These are phyloP conservation scores for Caenorhabditis elegans DNA, from an alignment of 1,140 invertebrate species.

Conservation along the genomic window DNA sequence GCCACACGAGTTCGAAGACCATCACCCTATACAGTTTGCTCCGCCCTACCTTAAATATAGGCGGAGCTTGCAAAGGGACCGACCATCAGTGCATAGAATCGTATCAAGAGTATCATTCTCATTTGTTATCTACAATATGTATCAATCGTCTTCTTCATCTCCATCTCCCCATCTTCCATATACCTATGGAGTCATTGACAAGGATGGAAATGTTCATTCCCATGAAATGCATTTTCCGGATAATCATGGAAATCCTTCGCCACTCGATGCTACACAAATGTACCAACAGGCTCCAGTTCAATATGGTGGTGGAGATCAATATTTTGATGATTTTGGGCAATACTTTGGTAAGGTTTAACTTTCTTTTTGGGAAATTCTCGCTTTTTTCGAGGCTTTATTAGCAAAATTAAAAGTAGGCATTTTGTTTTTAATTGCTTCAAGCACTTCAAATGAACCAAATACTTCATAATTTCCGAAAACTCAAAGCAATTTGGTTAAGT, in stretches of 20 bases:
- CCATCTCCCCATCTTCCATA: background rate
- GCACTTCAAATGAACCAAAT: no score
- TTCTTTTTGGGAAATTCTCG: no score
- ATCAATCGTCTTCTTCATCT: background rate
- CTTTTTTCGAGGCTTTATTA: no score
- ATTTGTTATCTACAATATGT: background rate
- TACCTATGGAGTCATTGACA: background rate
- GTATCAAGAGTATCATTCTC: background rate
- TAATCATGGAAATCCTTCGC: background rate
- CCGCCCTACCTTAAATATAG: no score
- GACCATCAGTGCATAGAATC: background rate
- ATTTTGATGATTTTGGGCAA: background rate
- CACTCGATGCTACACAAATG: background rate
- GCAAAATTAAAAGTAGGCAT: no score
- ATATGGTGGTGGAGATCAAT: background rate
- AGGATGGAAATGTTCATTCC: background rate
- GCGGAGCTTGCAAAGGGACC: background rate
- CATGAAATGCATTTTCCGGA: background rate
- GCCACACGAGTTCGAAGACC: no score
- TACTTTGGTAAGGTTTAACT: constrained; percentile 2
- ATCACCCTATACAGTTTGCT: no score
- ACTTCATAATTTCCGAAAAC: no score
- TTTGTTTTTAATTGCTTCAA: no score
- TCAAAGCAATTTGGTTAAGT: no score
- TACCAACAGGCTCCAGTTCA: background rate